Evolutionary conservation across 2,113 vertebrate species (phyloP).

Genomic region (Lethenteron reissneri): DNA sequence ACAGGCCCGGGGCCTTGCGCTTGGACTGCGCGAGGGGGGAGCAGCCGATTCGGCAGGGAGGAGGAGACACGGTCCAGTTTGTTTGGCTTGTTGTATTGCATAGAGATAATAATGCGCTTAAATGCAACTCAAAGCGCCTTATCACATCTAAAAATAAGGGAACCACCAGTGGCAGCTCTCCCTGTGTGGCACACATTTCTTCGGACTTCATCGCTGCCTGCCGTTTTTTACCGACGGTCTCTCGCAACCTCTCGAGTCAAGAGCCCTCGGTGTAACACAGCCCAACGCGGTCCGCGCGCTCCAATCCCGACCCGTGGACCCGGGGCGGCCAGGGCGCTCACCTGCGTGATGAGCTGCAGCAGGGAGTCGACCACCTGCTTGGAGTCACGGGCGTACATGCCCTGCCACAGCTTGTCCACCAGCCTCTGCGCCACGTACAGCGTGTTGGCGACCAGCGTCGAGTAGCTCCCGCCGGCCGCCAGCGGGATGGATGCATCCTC

Average conservation of each 20-base stretch:
- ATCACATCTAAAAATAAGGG: too few relatives aligned
- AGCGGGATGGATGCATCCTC: slow-evolving; percentile 86
- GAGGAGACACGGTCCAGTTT: too few relatives aligned
- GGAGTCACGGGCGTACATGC: slow-evolving; percentile 98
- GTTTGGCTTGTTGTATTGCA: background rate
- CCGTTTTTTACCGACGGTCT: too few relatives aligned
- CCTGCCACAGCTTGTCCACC: slow-evolving; percentile 98
- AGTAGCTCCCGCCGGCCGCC: slow-evolving; percentile 73
- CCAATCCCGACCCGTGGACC: too few relatives aligned
- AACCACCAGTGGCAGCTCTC: too few relatives aligned
- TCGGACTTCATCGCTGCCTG: too few relatives aligned
- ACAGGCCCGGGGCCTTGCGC: slow-evolving; percentile 72
- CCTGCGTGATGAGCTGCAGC: slow-evolving; percentile 91
- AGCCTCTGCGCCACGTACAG: slow-evolving; percentile 94
- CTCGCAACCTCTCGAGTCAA: too few relatives aligned
- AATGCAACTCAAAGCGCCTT: too few relatives aligned
- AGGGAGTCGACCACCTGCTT: slow-evolving; percentile 95
- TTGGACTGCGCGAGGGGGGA: slow-evolving; percentile 39
- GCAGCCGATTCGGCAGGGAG: too few relatives aligned
- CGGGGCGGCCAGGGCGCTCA: slow-evolving; percentile 17
- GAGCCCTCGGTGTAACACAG: too few relatives aligned
- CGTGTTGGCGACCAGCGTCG: slow-evolving; percentile 86
- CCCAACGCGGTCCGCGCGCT: too few relatives aligned
- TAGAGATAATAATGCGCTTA: background rate
- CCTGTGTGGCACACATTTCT: too few relatives aligned